Base-by-base conservation (phyloP, 1,140 invertebrate species). In the Alviniconcha marisindica region DNA sequence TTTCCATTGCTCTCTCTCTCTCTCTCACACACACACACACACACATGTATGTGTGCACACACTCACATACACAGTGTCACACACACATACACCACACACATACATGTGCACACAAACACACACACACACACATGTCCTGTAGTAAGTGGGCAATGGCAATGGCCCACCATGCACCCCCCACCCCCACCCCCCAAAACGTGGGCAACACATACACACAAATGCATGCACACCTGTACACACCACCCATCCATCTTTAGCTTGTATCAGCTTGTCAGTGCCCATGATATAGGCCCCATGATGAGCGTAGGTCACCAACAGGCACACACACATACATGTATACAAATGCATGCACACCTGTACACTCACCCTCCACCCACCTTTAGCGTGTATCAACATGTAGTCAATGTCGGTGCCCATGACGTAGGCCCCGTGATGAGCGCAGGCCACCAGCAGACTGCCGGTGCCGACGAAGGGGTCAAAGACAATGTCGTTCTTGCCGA, bases 391-490 rank as follows among this genome's bases (percentile, higher is more conserved):
- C 95, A 98, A 97, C 91, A 98, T 94, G 92, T 95, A 99, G 93
- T 99, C 97, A 83, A 99, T 98, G 91, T 99, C 98, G 5, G 96
- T 96, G 3, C 98, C 98, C 89, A 97, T 94, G 12, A 98, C 97
- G 93, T 97, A 97, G 12, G 91, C 98, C 78, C 97, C 98, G 95
- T 97, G 98, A 91, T 80, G 56, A 4, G 60, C 78, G 36, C 78
- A 31, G 28, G 40, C 56, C 38, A 80, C 40, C n/a, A 44, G 78
- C 56, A 80, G 56, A 60, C 54, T 66, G 2, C 56, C 78, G 0
- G 97, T 97, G 0, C 98, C 98, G 24, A 99, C 98, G 94, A 99
- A 99, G 0, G 98, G 98, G 94, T 99, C 98, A 38, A 97, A 95
- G 66, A 99, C 95, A 0, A 99, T 84, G 91, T 96, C 95, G 7